phyloP scores from a whole-genome alignment of 2,113 vertebrate species.

The Megaceryle torquata region DNA sequence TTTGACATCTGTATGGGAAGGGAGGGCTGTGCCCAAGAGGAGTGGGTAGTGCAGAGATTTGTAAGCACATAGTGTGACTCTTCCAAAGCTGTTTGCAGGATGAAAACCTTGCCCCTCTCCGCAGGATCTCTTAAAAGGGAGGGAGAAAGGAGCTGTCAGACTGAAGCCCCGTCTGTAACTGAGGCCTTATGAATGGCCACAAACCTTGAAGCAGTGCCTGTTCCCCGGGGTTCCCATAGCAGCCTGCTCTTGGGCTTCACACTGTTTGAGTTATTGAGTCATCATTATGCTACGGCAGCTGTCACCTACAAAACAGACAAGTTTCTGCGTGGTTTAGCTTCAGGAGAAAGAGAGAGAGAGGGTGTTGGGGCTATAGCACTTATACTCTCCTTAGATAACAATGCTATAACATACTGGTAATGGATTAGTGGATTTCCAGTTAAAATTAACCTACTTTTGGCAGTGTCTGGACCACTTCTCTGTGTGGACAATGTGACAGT shows the following conservation, averaged over 20 bases:
- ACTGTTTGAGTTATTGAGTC: not conserved
- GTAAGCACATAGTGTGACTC: not conserved
- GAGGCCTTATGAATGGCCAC: not conserved
- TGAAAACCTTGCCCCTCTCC: not conserved
- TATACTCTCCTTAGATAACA: not conserved
- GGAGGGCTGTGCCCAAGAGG: not conserved
- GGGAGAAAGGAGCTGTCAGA: conserved; percentile 8
- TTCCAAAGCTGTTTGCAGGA: not conserved
- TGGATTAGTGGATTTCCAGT: not conserved
- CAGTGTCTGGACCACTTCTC: not conserved
- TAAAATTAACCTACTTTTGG: not conserved
- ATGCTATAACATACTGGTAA: not conserved
- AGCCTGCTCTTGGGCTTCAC: not conserved
- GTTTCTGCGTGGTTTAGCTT: not conserved
- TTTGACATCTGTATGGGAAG: not conserved
- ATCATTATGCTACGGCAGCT: not conserved
- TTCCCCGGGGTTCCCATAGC: not conserved
- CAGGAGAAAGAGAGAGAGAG: not conserved
- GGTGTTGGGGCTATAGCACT: not conserved
- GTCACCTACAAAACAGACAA: not conserved
- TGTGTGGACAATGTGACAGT: not conserved
- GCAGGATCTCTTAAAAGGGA: not conserved
- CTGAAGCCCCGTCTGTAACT: not conserved
- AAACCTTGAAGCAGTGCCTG: not conserved
- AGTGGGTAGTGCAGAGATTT: not conserved